phyloP scores from a whole-genome alignment of 2,113 vertebrate species.

The Sialia sialis region DNA sequence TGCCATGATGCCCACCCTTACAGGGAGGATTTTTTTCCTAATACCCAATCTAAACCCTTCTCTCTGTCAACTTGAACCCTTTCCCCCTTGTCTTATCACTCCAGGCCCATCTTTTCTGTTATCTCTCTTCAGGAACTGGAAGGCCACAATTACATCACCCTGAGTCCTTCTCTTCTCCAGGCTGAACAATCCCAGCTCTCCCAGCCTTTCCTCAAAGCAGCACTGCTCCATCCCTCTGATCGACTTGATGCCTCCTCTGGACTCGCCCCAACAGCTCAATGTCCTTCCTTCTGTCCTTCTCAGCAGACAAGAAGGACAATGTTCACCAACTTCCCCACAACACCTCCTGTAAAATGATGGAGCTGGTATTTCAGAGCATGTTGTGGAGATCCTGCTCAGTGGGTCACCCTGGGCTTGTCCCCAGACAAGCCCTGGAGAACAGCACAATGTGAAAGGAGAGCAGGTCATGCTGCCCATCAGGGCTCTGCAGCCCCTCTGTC shows the following conservation, averaged over 20 bases:
- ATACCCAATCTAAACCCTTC: background rate
- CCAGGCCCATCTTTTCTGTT: background rate
- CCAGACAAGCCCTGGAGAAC: background rate
- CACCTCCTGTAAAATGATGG: background rate
- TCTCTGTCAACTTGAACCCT: background rate
- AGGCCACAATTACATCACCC: background rate
- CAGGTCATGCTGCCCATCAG: background rate
- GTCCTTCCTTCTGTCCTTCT: background rate
- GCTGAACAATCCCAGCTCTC: background rate
- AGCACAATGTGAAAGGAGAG: background rate
- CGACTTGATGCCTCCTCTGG: background rate
- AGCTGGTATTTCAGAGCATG: background rate
- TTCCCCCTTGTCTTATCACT: background rate
- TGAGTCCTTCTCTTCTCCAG: background rate
- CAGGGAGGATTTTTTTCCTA: background rate
- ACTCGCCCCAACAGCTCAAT: fast-evolving
- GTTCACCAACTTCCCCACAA: background rate
- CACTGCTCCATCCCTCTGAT: background rate
- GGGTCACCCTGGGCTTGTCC: background rate
- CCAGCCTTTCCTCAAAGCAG: background rate
- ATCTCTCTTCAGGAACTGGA: background rate
- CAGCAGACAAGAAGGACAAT: background rate
- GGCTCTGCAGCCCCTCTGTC: background rate
- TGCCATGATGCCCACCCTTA: background rate
- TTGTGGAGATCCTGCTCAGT: background rate